Base-by-base conservation (phyloP, 2,113 vertebrate genomes). In the Rhinopithecus roxellana region DNA sequence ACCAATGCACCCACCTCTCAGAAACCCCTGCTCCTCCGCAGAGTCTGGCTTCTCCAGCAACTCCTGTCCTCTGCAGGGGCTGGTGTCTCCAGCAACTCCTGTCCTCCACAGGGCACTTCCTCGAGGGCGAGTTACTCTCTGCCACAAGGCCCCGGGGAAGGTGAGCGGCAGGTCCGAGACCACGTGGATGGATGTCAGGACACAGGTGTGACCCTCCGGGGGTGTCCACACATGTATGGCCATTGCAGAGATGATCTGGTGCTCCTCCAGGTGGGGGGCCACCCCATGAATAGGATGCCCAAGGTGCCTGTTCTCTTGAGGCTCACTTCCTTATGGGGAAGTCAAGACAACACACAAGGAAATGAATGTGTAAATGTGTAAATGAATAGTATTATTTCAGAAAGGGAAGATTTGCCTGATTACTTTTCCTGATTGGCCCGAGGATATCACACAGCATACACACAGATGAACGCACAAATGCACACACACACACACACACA, bases 21-120 rank as follows among this genome's bases (percentile, higher is more conserved):
- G 77, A 8, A 50, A 9, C 16, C 30, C 14, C 32, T 2, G 6
- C 14, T 35, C 14, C 67, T 69, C 72, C 0, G 2, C 61, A 64
- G 61, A 5, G 11, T 12, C 25, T 61, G 40, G 43, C 27, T 7
- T 78, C 43, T 48, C 17, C 25, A 32, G 45, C 40, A 45, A 9
- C 2, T 14, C 27, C 45, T 9, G 30, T 4, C 8, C 45, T 10
- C 45, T 1, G 1, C 8, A 18, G 27, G 38, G 35, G 1, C 13
- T 38, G 35, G 20, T 9, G 9, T 40, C n/a, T 40, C 11, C 8
- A 40, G 38, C 17, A 38, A 11, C 9, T 17, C 5, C 72, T 9
- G 30, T 4, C 8, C 45, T 10, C 45, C 3, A 0, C 8, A 18
- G 38, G 45, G 23, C 45, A 50, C 45, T 30, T 30, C 40, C 45